These are phyloP conservation scores for Psephotus haematonotus DNA, from an alignment of 2,113 vertebrate genomes.

Conservation along the genomic window DNA sequence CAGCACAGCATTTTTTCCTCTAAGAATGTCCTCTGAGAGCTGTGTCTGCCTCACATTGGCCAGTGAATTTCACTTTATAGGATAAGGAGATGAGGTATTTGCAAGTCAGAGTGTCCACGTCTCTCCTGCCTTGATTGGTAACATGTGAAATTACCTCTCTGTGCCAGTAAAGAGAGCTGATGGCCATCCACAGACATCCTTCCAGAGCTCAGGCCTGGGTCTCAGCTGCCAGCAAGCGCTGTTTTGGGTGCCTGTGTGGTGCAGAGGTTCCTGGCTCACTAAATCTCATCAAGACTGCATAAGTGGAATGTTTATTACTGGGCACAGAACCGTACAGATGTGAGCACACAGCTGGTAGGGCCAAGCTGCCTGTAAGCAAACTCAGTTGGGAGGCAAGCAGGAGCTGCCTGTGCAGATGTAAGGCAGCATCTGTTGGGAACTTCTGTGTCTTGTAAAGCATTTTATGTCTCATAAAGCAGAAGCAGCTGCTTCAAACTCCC, in stretches of 20 bases:
- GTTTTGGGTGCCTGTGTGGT: background rate
- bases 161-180: background rate
- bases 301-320: background rate
- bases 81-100: background rate
- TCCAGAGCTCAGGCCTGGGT: background rate
- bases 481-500: background rate
- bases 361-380: background rate
- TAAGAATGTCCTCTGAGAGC: background rate
- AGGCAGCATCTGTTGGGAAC: background rate
- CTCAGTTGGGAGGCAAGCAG: background rate
- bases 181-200: background rate
- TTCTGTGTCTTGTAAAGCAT: background rate
- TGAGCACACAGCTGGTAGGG: background rate
- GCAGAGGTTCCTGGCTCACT: background rate
- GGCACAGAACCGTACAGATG: background rate
- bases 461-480: background rate
- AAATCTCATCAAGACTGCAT: background rate
- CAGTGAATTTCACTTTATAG: background rate
- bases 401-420: background rate
- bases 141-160: background rate
- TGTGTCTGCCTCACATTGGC: background rate
- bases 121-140: background rate
- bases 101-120: background rate
- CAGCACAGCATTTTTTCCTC: background rate
- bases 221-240: background rate